These are phyloP conservation scores for Microctenopoma stevenorrisi DNA, from an alignment of 2,797 vertebrate genomes.

Conservation along the genomic window DNA sequence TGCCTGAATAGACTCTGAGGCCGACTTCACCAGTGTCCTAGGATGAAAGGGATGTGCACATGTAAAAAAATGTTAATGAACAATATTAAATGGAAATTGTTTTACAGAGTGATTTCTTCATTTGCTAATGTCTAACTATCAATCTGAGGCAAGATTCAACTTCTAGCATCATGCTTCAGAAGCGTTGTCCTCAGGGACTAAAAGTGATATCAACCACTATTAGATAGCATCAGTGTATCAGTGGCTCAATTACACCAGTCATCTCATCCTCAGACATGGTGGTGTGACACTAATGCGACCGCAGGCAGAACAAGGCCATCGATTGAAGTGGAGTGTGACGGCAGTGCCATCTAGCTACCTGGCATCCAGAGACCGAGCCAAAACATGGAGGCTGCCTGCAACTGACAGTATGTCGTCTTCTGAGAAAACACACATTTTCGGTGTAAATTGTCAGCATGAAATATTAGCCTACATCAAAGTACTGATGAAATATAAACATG, in stretches of 20 bases:
- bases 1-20: constrained; percentile 84
- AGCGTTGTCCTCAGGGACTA: constrained; percentile 42
- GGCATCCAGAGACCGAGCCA: constrained; percentile 93
- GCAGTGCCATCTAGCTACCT: constrained; percentile 85
- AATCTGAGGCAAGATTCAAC: constrained; percentile 37
- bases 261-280: constrained; percentile 55
- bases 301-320: constrained; percentile 37
- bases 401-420: constrained; percentile 89
- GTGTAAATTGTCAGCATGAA: constrained; percentile 1
- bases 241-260: constrained; percentile 62
- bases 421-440: constrained; percentile 62
- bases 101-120: constrained; percentile 3
- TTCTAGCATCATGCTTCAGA: constrained; percentile 42
- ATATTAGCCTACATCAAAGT: not conserved
- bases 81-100: not conserved
- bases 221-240: constrained; percentile 61
- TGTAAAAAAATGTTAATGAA: not conserved
- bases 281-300: constrained; percentile 55
- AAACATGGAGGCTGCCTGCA: constrained; percentile 90
- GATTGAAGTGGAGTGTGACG: constrained; percentile 42
- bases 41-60: not conserved
- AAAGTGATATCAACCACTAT: constrained; percentile 60
- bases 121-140: constrained; percentile 24
- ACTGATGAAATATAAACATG: not conserved
- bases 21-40: constrained; percentile 89